These are phyloP conservation scores for Gonatopus flavifemur DNA, from an alignment of 1,140 invertebrate genomes.

Conservation along the genomic window DNA sequence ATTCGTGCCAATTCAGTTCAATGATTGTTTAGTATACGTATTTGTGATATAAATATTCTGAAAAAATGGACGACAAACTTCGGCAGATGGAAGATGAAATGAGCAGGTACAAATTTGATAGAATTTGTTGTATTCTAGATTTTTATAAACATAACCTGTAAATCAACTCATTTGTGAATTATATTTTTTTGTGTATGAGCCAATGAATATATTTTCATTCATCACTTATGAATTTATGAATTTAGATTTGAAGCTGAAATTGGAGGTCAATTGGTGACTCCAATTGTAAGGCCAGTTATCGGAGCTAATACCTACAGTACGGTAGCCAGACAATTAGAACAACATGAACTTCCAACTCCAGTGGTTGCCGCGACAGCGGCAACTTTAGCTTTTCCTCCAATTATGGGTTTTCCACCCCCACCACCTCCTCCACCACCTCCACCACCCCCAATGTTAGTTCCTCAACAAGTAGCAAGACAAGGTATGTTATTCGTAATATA, in stretches of 20 bases:
- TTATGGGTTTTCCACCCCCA: slow-evolving; percentile 49
- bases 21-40: too few species aligned
- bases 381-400: slow-evolving; percentile 41
- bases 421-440: slow-evolving; percentile 62
- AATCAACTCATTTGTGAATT: not conserved
- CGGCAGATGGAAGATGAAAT: slow-evolving; percentile 82
- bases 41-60: too few species aligned
- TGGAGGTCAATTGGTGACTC: slow-evolving; percentile 62
- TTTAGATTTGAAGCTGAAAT: slow-evolving; percentile 85
- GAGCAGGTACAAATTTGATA: slow-evolving; percentile 71
- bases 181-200: slow-evolving; percentile 7
- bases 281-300: slow-evolving; percentile 64
- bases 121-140: not conserved
- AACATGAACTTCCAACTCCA: slow-evolving; percentile 54
- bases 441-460: slow-evolving; percentile 61
- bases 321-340: slow-evolving; percentile 67
- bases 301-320: slow-evolving; percentile 68
- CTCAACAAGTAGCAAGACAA: slow-evolving; percentile 62
- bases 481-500: slow-evolving; percentile 25
- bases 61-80: slow-evolving; percentile 59
- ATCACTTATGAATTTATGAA: too few species aligned
- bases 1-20: too few species aligned
- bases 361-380: slow-evolving; percentile 48
- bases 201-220: slow-evolving; percentile 14
- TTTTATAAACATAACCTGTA: slow-evolving; percentile 1